Conservation (phyloP, 1,140 invertebrate genomes). For the Trichonephila clavipes region DNA sequence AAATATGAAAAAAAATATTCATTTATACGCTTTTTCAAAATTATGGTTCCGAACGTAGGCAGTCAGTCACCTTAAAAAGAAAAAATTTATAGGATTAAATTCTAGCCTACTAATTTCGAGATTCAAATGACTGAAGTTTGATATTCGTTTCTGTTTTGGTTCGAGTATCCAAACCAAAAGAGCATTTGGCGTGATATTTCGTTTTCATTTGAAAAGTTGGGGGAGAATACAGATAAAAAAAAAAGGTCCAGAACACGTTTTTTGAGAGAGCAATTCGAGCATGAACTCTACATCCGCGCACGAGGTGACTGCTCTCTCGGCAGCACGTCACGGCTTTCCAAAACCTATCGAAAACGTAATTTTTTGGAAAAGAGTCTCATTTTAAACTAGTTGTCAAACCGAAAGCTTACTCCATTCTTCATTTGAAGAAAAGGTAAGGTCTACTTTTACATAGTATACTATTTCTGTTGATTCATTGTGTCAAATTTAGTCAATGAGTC, state of each 20-base stretch:
- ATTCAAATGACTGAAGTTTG: no score
- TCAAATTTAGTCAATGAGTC: not conserved
- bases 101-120: no score
- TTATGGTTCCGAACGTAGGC: no score
- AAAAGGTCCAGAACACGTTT: constrained; percentile 45
- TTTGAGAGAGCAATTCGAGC: constrained; percentile 64
- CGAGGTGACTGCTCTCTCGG: constrained; percentile 60
- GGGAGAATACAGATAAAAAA: not conserved
- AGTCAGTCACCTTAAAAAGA: no score
- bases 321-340: constrained; percentile 19
- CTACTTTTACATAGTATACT: not conserved
- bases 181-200: constrained; percentile 19
- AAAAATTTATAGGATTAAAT: no score
- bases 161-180: not conserved
- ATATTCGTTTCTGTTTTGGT: no score
- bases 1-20: no score
- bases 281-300: constrained; percentile 58
- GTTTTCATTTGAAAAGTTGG: constrained; percentile 2
- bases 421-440: not conserved
- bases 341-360: not conserved
- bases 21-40: no score
- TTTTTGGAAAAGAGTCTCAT: not conserved
- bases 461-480: not conserved
- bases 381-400: not conserved
- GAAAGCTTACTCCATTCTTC: not conserved